phyloP scores from a whole-genome alignment of 2,113 vertebrate genomes.

The Nycticorax nycticorax region DNA sequence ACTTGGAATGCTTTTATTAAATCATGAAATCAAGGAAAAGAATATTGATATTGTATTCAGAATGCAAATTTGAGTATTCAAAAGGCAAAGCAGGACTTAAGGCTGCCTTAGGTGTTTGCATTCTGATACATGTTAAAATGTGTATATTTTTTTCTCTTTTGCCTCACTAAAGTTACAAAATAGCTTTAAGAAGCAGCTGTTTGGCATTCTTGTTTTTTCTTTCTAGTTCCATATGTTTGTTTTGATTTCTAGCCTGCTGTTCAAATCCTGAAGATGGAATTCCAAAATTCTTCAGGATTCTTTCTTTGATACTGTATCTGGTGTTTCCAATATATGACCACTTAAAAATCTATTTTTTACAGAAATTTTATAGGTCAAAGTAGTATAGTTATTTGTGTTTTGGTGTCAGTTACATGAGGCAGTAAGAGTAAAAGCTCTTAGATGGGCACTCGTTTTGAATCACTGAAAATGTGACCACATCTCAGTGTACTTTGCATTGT shows the following conservation, averaged over 20 bases:
- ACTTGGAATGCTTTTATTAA: neutral
- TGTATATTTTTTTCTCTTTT: neutral
- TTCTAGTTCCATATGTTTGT: neutral
- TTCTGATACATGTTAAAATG: neutral
- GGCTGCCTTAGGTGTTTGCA: neutral
- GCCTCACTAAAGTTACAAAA: neutral
- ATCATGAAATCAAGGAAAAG: neutral
- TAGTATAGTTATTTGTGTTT: neutral
- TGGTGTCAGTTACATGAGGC: neutral
- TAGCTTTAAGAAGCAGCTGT: neutral
- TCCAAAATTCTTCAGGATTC: neutral
- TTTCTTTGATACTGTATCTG: neutral
- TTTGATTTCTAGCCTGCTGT: neutral
- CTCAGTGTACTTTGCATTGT: neutral
- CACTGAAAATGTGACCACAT: neutral
- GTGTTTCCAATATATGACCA: neutral
- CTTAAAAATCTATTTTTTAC: neutral
- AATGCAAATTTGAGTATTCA: neutral
- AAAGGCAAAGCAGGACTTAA: neutral
- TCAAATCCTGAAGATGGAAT: neutral
- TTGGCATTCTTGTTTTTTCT: neutral
- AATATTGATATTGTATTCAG: neutral
- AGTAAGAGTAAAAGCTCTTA: neutral
- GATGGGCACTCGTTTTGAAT: neutral
- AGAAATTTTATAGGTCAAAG: neutral